Base-by-base conservation (phyloP, 2,797 vertebrate species). In the Catamblyrhynchus diadema region DNA sequence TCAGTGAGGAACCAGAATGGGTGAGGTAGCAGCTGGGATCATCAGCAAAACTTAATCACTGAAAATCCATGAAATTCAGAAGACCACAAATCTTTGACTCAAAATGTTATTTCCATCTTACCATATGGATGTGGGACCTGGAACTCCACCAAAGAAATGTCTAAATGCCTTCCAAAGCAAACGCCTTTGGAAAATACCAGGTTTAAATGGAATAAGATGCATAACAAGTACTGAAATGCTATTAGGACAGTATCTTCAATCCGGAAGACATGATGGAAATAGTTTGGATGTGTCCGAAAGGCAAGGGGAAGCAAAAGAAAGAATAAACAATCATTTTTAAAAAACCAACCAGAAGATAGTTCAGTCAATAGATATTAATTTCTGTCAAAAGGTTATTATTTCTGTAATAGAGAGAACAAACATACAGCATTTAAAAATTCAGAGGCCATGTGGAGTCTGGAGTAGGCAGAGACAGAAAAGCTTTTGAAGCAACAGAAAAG, bases 101-200 rank as follows among this genome's bases (percentile, higher is more conserved):
- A 67, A 37, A 88, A 75, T 81, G 86, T 90, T 94, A 95, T 93
- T 95, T 95, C 92, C 88, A 94, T 92, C 86, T 69, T 53, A 56
- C 88, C 96, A 97, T 95, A 96, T 95, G 94, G 95, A 95, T 88
- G 86, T 30, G 0, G 78, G 71, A 95, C 78, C 92, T 97, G 96
- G 94, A 97, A 90, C 66, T 70, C 83, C 92, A 93, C 95, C 95
- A 95, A 94, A 47, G 83, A 93, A 85, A 93, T 90, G 93, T 95
- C 91, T 96, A 91, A 95, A 94, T 21, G 93, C 59, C 85, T 96
- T 95, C 94, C 95, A 95, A 95, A 92, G 83, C 73, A 93, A 95
- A 94, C 0, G 82, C 17, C 70, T 90, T 91, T 93, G 92, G 92
- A 96, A 95, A 96, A 95, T 6, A 92, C 44, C 44, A 77, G 80